These are phyloP conservation scores for Lasioglossum figueresi DNA, from an alignment of 2,888 invertebrate genomes.

Conservation along the genomic window DNA sequence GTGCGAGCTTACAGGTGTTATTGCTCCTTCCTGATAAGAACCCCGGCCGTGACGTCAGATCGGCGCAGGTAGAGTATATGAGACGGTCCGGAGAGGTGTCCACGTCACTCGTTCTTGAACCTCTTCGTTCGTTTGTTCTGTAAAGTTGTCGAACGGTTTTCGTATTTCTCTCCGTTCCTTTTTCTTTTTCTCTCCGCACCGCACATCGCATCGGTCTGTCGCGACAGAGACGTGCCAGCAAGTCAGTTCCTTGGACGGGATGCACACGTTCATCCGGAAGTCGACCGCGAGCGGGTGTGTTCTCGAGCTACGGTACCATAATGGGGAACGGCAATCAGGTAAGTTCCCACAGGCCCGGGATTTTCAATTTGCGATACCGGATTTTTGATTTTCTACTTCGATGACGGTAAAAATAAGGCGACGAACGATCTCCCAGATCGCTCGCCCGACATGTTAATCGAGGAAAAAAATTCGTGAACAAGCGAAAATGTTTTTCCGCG, in stretches of 20 bases:
- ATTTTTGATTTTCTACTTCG: not conserved
- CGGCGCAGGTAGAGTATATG: slow-evolving; percentile 81
- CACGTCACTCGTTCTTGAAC: slow-evolving; percentile 82
- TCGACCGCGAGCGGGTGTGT: slow-evolving; percentile 31
- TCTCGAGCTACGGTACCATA: slow-evolving; percentile 4
- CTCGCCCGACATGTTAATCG: not conserved
- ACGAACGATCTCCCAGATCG: not conserved
- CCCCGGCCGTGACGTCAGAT: slow-evolving; percentile 81
- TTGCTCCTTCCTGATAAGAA: slow-evolving; percentile 80
- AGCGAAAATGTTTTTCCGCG: not conserved
- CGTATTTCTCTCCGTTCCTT: not conserved
- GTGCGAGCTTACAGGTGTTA: slow-evolving; percentile 73
- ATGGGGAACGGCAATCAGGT: slow-evolving; percentile 32
- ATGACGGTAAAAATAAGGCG: not conserved
- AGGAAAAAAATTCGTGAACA: not conserved
- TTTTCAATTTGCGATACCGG: not conserved
- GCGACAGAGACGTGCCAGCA: slow-evolving; percentile 13
- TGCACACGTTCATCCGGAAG: slow-evolving; percentile 42
- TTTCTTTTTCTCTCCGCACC: not conserved
- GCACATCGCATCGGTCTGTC: slow-evolving; percentile 6
- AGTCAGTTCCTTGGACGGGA: slow-evolving; percentile 9
- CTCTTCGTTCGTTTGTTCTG: slow-evolving; percentile 73
- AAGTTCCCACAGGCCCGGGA: slow-evolving; percentile 1
- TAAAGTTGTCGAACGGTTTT: slow-evolving; percentile 53
- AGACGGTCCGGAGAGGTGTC: slow-evolving; percentile 78